Evolutionary conservation across 2,888 invertebrate species (phyloP).

Genomic region (Morpho deidamia): DNA sequence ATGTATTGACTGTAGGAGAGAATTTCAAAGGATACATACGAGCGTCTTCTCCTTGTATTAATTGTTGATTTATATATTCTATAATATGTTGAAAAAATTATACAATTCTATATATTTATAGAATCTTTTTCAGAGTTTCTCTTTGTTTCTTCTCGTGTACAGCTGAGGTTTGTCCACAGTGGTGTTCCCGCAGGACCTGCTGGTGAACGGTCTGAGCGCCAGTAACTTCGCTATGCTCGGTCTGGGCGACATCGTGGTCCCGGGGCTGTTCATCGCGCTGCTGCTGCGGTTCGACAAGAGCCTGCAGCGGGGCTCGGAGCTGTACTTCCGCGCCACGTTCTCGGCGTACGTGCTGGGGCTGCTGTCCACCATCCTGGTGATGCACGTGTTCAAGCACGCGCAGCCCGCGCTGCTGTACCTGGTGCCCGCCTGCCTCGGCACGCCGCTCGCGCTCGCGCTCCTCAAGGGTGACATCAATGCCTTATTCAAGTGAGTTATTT

Average conservation of each 20-base stretch:
- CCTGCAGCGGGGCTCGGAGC: constrained; percentile 86
- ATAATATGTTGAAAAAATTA: too few species aligned
- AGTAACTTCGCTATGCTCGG: constrained; percentile 99
- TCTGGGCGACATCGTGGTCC: constrained; percentile 99
- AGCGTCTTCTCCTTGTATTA: too few species aligned
- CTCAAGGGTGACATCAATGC: constrained; percentile 93
- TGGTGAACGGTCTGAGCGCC: constrained; percentile 93
- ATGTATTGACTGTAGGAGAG: too few species aligned
- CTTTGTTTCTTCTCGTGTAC: too few species aligned
- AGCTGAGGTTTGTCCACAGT: constrained; percentile 70
- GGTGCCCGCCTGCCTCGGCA: constrained; percentile 96
- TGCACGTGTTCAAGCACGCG: constrained; percentile 99
- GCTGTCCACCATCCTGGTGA: constrained; percentile 95
- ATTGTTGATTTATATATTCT: too few species aligned
- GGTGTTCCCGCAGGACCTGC: constrained; percentile 98
- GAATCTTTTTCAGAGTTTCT: too few species aligned
- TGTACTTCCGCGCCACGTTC: constrained; percentile 83
- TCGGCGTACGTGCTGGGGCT: constrained; percentile 96
- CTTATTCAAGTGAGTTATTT: constrained; percentile 87
- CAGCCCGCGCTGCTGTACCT: constrained; percentile 98
- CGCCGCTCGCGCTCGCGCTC: constrained; percentile 92
- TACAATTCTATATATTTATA: too few species aligned
- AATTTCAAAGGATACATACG: too few species aligned
- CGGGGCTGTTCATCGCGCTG: constrained; percentile 99
- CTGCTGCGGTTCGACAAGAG: constrained; percentile 96